A percentile compares a stretch with the other conserved stretches of the same genome.
Conservation (phyloP, 2,888 invertebrate species). For the Drosophila robusta region DNA sequence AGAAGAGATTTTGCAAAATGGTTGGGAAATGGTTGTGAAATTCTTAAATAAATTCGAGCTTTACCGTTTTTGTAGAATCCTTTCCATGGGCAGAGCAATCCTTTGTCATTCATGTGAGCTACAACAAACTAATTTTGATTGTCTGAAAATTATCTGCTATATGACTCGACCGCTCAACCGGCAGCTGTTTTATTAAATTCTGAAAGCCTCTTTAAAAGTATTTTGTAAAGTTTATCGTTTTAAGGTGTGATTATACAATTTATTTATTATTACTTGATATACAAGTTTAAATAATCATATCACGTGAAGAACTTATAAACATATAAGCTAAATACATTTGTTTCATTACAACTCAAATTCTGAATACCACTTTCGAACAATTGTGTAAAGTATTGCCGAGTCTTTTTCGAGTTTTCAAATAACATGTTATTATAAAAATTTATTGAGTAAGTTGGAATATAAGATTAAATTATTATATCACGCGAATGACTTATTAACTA, state of each 20-base stretch:
- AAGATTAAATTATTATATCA: slow-evolving; percentile 58
- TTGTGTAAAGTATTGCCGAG: background rate
- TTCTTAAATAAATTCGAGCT: too few species aligned
- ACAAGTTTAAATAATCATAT: background rate
- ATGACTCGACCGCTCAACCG: too few species aligned
- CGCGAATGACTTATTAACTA: slow-evolving; percentile 49
- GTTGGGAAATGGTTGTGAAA: too few species aligned
- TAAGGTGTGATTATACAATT: background rate
- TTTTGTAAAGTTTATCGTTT: background rate
- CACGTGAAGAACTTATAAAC: background rate
- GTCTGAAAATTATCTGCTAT: too few species aligned
- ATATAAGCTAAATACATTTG: background rate
- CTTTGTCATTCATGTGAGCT: too few species aligned
- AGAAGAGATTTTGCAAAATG: too few species aligned
- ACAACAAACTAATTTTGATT: too few species aligned
- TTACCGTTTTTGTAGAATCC: too few species aligned
- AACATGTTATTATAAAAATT: slow-evolving; percentile 15
- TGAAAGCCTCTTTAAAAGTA: too few species aligned
- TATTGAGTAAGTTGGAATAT: slow-evolving; percentile 27
- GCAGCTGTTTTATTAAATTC: too few species aligned
- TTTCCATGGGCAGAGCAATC: too few species aligned
- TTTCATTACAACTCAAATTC: background rate
- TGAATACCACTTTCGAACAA: background rate
- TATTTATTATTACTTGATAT: background rate
- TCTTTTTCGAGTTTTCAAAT: background rate